Percentiles rank a stretch among this genome's conserved stretches.
phyloP scores from a whole-genome alignment of 2,113 vertebrate genomes.

The Mesitornis unicolor region DNA sequence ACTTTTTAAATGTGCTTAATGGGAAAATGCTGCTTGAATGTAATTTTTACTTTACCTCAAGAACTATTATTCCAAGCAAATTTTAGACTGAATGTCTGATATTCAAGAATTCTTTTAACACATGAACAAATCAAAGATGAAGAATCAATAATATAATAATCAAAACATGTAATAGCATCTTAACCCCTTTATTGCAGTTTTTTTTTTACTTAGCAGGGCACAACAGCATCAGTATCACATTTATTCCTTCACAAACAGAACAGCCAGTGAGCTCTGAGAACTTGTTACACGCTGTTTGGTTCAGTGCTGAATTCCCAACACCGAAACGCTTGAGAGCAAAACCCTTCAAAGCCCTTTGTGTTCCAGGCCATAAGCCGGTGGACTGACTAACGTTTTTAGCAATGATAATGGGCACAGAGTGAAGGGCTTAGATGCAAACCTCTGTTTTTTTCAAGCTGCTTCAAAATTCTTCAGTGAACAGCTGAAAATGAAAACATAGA shows the following conservation, averaged over 20 bases:
- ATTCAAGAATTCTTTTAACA: neutral
- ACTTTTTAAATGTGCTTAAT: neutral
- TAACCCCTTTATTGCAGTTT: neutral
- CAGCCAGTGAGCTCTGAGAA: neutral
- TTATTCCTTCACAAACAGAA: neutral
- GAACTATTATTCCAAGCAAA: neutral
- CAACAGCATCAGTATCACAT: rapidly evolving
- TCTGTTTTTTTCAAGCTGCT: neutral
- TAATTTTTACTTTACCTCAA: neutral
- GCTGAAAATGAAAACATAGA: neutral
- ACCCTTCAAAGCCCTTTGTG: neutral
- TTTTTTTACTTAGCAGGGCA: neutral
- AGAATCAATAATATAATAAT: neutral
- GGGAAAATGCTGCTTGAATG: neutral
- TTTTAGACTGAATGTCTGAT: neutral
- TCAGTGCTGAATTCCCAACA: neutral
- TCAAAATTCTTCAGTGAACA: neutral
- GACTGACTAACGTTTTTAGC: neutral
- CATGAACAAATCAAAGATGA: neutral
- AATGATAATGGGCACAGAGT: neutral
- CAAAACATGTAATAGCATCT: neutral
- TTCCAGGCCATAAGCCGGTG: neutral
- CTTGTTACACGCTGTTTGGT: neutral
- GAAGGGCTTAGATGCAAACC: neutral
- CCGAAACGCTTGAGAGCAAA: neutral